Base-by-base conservation (phyloP, 2,113 vertebrate genomes). In the Rhinoderma darwinii region DNA sequence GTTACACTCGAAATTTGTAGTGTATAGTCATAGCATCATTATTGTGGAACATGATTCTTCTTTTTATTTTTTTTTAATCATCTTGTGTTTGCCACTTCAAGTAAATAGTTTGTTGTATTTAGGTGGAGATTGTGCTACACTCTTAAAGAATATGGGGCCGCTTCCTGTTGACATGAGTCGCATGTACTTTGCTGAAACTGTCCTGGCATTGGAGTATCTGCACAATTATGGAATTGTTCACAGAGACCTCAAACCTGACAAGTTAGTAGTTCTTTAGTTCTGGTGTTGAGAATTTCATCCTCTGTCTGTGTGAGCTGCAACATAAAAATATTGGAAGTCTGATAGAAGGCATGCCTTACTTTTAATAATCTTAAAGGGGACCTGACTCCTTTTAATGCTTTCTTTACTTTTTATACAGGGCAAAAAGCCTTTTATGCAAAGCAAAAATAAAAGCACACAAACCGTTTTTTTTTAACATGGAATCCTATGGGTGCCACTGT, bases 141-240 rank as follows among this genome's bases (percentile, higher is more conserved):
- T 99, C 61, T 92, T 99, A 50, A 99, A 99, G 93, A 99, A 99
- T 94, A 99, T 99, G 96, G 98, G 98, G 1, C 97, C 98, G 0
- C 94, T 99, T 81, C 97, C 98, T 0, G 98, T 99, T 0, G 98
- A 99, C 90, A 99, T 99, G 98, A 96, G 97, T 0, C 93, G 96
- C 89, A 95, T 99, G 97, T 99, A 99, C 91, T 99, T 99, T 25
- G 98, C 98, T 0, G 98, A 99, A 93, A 99, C 98, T 0, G 97
- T 99, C 4, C 93, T 99, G 10, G 98, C 98, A 0, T 92, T 99
- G 27, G 97, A 99, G 59, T 99, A 99, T 84, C 94, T 99, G 56
- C 68, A 72, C 20, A 72, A 72, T 41, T 99, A 99, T 0, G 98
- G 98, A 86, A 98, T 99, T 0, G 98, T 99, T 83, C 98, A 99